A percentile compares a stretch with the other conserved stretches of the same genome.
Evolutionary conservation across 1,140 invertebrate genomes (phyloP).

Genomic region (Drosophila prosaltans): DNA sequence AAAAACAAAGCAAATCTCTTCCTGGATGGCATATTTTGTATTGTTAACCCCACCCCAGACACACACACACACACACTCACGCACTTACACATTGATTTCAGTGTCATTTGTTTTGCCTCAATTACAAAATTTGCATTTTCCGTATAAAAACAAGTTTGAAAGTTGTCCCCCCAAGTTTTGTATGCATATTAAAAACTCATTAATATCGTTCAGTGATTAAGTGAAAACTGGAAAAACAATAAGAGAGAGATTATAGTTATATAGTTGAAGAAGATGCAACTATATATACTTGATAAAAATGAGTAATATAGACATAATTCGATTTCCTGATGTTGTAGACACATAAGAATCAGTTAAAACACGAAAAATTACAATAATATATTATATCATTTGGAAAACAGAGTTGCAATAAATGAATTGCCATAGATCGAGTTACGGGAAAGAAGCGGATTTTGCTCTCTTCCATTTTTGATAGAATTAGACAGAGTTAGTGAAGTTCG

Average conservation of each 20-base stretch:
- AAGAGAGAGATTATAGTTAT: conserved; percentile 12
- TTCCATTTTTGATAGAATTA: too few species aligned
- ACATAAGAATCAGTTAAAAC: background rate
- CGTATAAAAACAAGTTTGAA: conserved; percentile 48
- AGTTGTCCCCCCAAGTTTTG: conserved; percentile 37
- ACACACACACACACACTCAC: too few species aligned
- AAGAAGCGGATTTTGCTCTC: too few species aligned
- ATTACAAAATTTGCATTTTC: conserved; percentile 47
- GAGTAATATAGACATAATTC: background rate
- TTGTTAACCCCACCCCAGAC: conserved; percentile 7
- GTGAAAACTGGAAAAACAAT: conserved; percentile 19
- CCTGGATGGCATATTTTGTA: conserved; percentile 27
- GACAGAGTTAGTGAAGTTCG: too few species aligned
- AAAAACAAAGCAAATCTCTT: conserved; percentile 36
- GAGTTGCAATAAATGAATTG: too few species aligned
- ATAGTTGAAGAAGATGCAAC: conserved; percentile 4
- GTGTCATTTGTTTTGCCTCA: conserved; percentile 48
- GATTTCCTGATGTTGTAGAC: too few species aligned
- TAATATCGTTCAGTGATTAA: conserved; percentile 43
- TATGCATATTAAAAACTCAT: conserved; percentile 53
- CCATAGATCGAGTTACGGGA: too few species aligned
- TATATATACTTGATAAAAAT: background rate
- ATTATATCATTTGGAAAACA: too few species aligned
- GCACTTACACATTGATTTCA: conserved; percentile 3
- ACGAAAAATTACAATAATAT: too few species aligned